Evolutionary conservation across 2,113 vertebrate genomes (phyloP).

Genomic region (Campylomormyrus tamandua): DNA sequence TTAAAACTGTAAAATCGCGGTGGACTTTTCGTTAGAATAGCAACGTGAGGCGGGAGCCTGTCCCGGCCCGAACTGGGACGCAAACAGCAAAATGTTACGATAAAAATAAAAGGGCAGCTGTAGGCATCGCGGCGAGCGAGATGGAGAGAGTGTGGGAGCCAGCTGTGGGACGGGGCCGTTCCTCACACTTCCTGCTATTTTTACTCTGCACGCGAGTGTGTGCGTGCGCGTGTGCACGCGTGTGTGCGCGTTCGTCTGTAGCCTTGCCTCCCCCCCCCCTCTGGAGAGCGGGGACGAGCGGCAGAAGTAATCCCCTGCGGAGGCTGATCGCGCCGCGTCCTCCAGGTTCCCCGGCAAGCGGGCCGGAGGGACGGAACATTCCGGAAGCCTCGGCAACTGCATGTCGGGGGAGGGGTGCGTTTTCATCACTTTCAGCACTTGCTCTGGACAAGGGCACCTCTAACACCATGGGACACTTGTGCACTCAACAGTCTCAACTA

Average conservation of each 20-base stretch:
- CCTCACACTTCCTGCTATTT: conserved; percentile 13
- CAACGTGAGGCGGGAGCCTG: neutral
- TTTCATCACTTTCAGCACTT: neutral
- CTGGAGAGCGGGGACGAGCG: neutral
- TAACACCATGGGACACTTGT: neutral
- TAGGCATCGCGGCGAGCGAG: neutral
- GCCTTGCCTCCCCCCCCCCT: neutral
- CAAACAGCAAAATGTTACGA: neutral
- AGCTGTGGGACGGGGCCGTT: conserved; percentile 2
- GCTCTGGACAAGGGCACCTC: conserved; percentile 4
- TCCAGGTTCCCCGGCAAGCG: neutral
- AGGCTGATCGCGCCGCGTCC: neutral
- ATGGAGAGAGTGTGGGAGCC: neutral
- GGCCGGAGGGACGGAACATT: neutral
- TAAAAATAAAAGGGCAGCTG: conserved; percentile 7
- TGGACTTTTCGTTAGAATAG: neutral
- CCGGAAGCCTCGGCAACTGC: neutral
- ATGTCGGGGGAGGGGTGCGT: neutral
- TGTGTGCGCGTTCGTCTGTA: neutral
- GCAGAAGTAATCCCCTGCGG: neutral
- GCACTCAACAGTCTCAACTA: neutral
- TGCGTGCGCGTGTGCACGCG: neutral
- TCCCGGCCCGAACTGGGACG: neutral
- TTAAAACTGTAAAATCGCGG: neutral
- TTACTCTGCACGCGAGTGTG: neutral